Evolutionary conservation across 2,113 vertebrate species (phyloP), one percentile per base, ranked within the genome.

Genomic region (Recurvirostra avosetta): DNA sequence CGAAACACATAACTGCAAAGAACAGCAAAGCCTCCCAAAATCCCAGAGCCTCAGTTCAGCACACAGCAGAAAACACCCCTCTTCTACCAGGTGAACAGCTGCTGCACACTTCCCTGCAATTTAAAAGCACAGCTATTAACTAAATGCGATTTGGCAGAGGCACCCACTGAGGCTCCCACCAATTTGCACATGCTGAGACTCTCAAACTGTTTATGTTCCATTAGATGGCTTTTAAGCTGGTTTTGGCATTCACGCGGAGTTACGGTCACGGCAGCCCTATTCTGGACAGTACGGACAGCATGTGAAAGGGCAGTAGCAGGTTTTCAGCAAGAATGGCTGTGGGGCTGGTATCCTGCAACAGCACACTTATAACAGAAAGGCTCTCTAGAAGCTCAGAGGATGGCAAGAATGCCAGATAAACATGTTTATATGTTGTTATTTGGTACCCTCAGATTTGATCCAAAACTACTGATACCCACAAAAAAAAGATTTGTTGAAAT

Each of bases 71-170:
- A 90, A 83, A 66, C 11, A 67, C 2, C 8, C 9, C 5, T 71
- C 34, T 62, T 88, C 45, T 47, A 86, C 22, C 43, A 90, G 71
- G 74, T 63, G 68, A 96, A 43, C 56, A 93, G 61, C 94, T 96
- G 68, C 72, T 82, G 47, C 27, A 88, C 19, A 18, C 43, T 80
- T 87, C 27, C 55, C 66, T 13, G 6, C 43, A 49, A 53, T 41
- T 95, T 74, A 79, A 96, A 96, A 75, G 34, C 61, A 86, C 9
- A 49, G 59, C 47, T 84, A 82, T 76, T 92, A 90, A 81, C 36
- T 86, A 88, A 88, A 94, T 25, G n/a, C 20, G 66, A 81, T 88
- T 92, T 92, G 72, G 52, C 61, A 92, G 67, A 73, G 19, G 34
- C 27, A 73, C 41, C 23, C 32, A 61, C 41, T 29, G 50, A 79